Evolutionary conservation across 2,113 vertebrate genomes (phyloP).

Genomic region (Cryptomyrus ogoouensis): DNA sequence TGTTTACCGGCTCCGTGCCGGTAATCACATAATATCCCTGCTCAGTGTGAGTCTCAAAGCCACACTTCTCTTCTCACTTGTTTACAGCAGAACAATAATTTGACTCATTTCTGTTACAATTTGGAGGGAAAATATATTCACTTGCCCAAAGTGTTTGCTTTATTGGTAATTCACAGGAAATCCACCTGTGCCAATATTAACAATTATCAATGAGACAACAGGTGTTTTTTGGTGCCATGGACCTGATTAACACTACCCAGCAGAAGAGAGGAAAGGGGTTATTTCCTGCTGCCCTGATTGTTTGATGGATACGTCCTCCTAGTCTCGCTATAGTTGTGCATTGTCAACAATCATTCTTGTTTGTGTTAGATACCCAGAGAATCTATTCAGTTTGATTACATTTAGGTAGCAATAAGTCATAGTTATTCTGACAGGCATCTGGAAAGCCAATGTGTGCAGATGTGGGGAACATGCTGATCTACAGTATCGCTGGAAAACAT

Average conservation of each 20-base stretch:
- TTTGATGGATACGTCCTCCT: background rate
- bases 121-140: background rate
- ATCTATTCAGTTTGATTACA: slow-evolving; percentile 1
- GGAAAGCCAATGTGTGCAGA: background rate
- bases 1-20: background rate
- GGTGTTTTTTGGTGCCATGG: background rate
- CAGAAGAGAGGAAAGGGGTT: background rate
- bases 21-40: background rate
- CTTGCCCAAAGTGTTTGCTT: background rate
- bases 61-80: background rate
- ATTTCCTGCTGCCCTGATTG: background rate
- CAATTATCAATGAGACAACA: background rate
- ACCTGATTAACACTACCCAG: background rate
- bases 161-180: background rate
- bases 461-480: background rate
- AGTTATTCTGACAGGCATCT: background rate
- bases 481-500: background rate
- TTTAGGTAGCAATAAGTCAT: background rate
- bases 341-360: background rate
- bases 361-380: background rate
- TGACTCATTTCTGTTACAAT: background rate
- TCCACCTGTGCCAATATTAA: slow-evolving; percentile 1
- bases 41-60: background rate
- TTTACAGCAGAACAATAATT: background rate
- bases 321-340: background rate